Conservation (phyloP, 2,797 vertebrate species). For the Enteromius unitaeniatus region DNA sequence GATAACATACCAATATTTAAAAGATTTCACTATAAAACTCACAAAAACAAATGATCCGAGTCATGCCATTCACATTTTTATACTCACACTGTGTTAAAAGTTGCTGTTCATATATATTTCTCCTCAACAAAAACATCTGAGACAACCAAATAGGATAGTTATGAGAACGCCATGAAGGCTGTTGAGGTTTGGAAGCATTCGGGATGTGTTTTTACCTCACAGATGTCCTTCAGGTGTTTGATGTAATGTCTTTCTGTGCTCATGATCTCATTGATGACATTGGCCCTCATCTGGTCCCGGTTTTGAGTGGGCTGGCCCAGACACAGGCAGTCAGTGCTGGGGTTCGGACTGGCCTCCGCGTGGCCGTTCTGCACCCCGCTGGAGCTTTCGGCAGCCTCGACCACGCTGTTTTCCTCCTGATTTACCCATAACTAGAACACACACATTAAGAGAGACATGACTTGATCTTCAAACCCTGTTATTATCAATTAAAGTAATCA, state of each 20-base stretch:
- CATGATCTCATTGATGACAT: constrained; percentile 99
- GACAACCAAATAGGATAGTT: neutral
- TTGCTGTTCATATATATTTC: neutral
- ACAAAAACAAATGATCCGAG: neutral
- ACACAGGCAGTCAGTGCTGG: constrained; percentile 94
- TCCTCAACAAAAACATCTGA: neutral
- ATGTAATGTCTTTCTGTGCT: constrained; percentile 98
- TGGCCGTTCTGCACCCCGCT: constrained; percentile 97
- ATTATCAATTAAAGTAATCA: constrained; percentile 43
- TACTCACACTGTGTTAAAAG: neutral
- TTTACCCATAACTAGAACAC: constrained; percentile 93
- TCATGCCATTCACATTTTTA: neutral
- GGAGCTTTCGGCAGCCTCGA: constrained; percentile 87
- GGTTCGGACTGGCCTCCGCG: constrained; percentile 80
- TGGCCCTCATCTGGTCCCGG: constrained; percentile 99
- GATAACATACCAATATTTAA: neutral
- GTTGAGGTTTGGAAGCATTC: neutral
- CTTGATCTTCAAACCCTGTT: constrained; percentile 35
- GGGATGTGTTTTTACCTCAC: constrained; percentile 81
- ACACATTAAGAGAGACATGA: constrained; percentile 47
- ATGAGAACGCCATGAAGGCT: neutral
- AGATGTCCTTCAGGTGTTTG: constrained; percentile 98
- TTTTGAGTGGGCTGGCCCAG: constrained; percentile 94
- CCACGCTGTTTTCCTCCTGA: constrained; percentile 90
- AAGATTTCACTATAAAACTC: neutral